These are phyloP conservation scores for Liolophura sinensis DNA, from an alignment of 1,140 invertebrate species.

Conservation along the genomic window DNA sequence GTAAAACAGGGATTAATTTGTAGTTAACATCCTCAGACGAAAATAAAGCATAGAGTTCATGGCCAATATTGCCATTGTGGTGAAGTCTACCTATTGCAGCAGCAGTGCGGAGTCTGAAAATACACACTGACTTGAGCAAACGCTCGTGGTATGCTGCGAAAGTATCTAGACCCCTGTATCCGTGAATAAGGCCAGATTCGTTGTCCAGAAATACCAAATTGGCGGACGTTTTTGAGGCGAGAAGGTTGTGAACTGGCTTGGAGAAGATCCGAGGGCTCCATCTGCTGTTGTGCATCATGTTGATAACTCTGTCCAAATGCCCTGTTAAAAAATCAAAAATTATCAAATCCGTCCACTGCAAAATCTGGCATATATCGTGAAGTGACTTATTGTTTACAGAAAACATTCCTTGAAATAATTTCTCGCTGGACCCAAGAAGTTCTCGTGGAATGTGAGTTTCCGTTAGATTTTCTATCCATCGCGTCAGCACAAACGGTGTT, in stretches of 20 bases:
- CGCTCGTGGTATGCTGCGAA: conserved; percentile 79
- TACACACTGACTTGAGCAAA: conserved; percentile 75
- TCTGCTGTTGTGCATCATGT: conserved; percentile 82
- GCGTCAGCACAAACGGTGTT: conserved; percentile 76
- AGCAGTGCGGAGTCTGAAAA: conserved; percentile 73
- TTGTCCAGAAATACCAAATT: conserved; percentile 80
- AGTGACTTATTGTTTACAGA: conserved; percentile 16
- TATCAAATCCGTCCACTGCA: conserved; percentile 84
- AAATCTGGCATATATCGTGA: conserved; percentile 68
- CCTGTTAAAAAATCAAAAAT: conserved; percentile 84
- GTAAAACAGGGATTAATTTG: too few species aligned
- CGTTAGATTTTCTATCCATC: conserved; percentile 68
- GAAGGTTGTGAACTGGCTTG: conserved; percentile 80
- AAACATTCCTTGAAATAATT: conserved; percentile 71
- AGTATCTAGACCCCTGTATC: conserved; percentile 78
- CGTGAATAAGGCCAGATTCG: conserved; percentile 80
- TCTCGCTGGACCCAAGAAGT: conserved; percentile 67
- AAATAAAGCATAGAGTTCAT: conserved; percentile 53
- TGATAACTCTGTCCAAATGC: conserved; percentile 81
- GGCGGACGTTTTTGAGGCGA: conserved; percentile 68
- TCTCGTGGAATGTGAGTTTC: conserved; percentile 65
- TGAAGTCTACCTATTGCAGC: conserved; percentile 67
- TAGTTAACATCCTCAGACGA: conserved; percentile 27
- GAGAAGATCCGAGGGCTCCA: conserved; percentile 86
- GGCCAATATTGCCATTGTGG: conserved; percentile 60